Evolutionary conservation across 2,113 vertebrate species (phyloP).

Genomic region (Rallus limicola): DNA sequence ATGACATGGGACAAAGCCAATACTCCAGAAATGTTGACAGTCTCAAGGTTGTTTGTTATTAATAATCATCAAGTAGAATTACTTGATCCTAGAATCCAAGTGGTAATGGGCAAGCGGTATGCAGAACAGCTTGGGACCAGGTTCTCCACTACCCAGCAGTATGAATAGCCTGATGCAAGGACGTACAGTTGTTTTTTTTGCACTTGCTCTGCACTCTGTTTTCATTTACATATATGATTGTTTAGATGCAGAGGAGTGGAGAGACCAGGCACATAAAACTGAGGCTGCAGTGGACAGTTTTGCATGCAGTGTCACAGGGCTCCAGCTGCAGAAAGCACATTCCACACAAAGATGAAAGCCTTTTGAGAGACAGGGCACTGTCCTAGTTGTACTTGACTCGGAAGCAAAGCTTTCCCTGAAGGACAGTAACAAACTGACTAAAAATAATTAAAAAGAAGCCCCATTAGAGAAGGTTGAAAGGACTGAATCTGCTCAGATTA

Average conservation of each 20-base stretch:
- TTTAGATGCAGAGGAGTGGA: not conserved
- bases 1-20: not conserved
- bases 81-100: not conserved
- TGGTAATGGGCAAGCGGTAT: not conserved
- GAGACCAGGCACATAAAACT: not conserved
- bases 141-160: not conserved
- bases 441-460: conserved; percentile 38
- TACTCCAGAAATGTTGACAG: not conserved
- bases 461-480: not conserved
- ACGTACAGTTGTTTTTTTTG: accelerated
- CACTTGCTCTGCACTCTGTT: not conserved
- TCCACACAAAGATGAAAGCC: not conserved
- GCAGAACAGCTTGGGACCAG: not conserved
- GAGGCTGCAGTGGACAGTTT: not conserved
- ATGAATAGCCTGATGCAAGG: not conserved
- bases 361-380: not conserved
- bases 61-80: not conserved
- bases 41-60: not conserved
- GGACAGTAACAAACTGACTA: not conserved
- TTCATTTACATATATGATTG: not conserved
- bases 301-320: not conserved
- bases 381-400: not conserved
- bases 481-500: not conserved
- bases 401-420: not conserved
- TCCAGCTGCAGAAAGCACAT: conserved; percentile 6